These are phyloP conservation scores for Machimus rusticus DNA, from an alignment of 2,888 invertebrate species.

Conservation along the genomic window DNA sequence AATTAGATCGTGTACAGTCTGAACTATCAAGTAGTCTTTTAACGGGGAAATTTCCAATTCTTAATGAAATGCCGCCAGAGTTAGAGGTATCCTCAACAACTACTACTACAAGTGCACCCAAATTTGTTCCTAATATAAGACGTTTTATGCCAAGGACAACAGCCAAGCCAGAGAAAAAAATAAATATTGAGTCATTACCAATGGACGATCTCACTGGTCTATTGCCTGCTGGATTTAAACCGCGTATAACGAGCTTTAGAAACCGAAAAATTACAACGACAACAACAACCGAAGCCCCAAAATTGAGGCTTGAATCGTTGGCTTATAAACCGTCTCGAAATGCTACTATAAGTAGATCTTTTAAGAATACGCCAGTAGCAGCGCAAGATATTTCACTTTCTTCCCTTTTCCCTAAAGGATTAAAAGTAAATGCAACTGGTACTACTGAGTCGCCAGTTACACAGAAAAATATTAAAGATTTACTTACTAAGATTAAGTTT, in stretches of 20 bases:
- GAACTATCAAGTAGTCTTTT: conserved; percentile 81
- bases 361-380: conserved; percentile 67
- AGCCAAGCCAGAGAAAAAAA: conserved; percentile 54
- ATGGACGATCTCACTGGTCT: conserved; percentile 70
- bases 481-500: conserved; percentile 58
- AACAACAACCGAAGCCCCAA: conserved; percentile 51
- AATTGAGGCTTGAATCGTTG: conserved; percentile 21
- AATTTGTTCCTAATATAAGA: conserved; percentile 70
- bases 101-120: conserved; percentile 64
- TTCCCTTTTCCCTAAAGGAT: conserved; percentile 68
- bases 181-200: conserved; percentile 64
- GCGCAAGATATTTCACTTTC: conserved; percentile 66
- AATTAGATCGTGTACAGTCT: conserved; percentile 84
- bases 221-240: conserved; percentile 71
- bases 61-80: conserved; percentile 69
- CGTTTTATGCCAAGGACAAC: conserved; percentile 70
- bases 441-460: conserved; percentile 43
- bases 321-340: conserved; percentile 57
- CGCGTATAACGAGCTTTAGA: conserved; percentile 65
- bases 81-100: conserved; percentile 52
- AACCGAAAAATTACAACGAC: conserved; percentile 67
- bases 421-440: conserved; percentile 66
- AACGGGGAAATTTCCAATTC: conserved; percentile 74
- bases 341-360: conserved; percentile 62
- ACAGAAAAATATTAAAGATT: conserved; percentile 52